Conservation (phyloP, 2,797 vertebrate genomes). For the Garrulus glandarius region DNA sequence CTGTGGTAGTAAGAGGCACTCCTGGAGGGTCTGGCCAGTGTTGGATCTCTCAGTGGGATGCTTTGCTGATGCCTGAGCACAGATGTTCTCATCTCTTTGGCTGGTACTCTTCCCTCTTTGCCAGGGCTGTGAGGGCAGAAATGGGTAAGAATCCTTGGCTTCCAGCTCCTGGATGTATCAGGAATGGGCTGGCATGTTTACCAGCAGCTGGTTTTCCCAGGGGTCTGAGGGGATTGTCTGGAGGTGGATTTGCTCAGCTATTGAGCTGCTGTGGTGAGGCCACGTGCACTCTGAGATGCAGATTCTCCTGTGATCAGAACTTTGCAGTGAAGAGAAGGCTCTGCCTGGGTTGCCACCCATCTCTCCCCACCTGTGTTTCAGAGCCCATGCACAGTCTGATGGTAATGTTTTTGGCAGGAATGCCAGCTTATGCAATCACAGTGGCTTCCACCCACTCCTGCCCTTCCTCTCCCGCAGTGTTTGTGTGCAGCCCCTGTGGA, state of each 20-base stretch:
- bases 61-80: neutral
- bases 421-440: neutral
- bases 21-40: neutral
- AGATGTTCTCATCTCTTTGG: neutral
- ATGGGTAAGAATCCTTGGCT: neutral
- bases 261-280: neutral
- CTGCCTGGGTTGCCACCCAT: slow-evolving; percentile 3
- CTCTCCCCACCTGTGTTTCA: slow-evolving; percentile 19
- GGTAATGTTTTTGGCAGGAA: slow-evolving; percentile 16
- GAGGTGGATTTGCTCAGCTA: neutral
- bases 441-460: slow-evolving; percentile 8
- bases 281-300: neutral
- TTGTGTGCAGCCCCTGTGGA: neutral
- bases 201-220: neutral
- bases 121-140: neutral
- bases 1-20: neutral
- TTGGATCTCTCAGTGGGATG: neutral
- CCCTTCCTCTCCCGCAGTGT: neutral
- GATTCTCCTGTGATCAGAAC: neutral
- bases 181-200: neutral
- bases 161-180: neutral
- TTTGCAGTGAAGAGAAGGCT: neutral
- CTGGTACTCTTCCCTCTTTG: neutral
- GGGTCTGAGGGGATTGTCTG: neutral
- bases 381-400: neutral